phyloP scores from a whole-genome alignment of 2,797 vertebrate genomes.

The Chelidonichthys spinosus region DNA sequence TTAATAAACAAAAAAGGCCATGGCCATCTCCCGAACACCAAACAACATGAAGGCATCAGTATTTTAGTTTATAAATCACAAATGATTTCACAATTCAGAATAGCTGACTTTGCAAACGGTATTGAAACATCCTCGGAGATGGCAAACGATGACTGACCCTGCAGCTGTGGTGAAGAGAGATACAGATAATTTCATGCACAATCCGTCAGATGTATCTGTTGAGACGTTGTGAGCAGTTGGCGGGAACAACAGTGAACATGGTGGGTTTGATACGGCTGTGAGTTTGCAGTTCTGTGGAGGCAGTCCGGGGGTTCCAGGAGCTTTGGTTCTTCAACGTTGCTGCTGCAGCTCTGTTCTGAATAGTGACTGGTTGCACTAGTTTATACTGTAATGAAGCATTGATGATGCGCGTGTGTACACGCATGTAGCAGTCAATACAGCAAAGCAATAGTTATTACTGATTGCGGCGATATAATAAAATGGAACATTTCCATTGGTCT shows the following conservation, averaged over 20 bases:
- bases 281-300: neutral
- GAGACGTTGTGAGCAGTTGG: neutral
- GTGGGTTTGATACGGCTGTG: neutral
- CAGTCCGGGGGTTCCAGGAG: neutral
- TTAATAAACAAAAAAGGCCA: too few relatives aligned
- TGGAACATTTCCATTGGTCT: neutral
- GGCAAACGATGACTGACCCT: constrained; percentile 21
- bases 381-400: neutral
- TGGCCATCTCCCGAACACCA: neutral
- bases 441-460: neutral
- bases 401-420: neutral
- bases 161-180: constrained; percentile 32
- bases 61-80: constrained; percentile 9
- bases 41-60: neutral
- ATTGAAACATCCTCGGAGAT: constrained; percentile 26
- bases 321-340: neutral
- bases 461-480: neutral
- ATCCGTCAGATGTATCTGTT: constrained; percentile 31
- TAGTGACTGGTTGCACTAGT: neutral
- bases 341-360: neutral
- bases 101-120: constrained; percentile 23
- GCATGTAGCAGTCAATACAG: neutral
- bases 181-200: constrained; percentile 28
- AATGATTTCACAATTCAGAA: neutral
- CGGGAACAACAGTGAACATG: neutral